These are phyloP conservation scores for Papilio polyxenes DNA, from an alignment of 1,140 invertebrate genomes.

Conservation along the genomic window DNA sequence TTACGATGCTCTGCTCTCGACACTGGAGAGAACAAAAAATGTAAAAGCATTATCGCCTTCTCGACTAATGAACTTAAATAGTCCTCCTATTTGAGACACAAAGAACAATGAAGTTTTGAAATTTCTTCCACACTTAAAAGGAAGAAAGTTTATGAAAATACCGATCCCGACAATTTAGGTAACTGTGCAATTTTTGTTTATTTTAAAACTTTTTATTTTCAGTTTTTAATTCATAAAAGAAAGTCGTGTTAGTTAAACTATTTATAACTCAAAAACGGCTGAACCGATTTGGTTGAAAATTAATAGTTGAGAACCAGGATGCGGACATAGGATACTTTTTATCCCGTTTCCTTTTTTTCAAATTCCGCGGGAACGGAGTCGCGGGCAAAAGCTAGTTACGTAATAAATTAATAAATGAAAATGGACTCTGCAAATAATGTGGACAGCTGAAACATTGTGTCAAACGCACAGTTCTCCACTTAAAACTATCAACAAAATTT, in stretches of 20 bases:
- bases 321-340: too few relatives aligned
- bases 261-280: too few relatives aligned
- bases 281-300: too few relatives aligned
- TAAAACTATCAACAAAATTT: neutral
- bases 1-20: constrained; percentile 31
- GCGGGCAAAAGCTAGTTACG: too few relatives aligned
- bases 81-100: constrained; percentile 1
- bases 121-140: neutral
- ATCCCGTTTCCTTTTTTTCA: too few relatives aligned
- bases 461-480: neutral
- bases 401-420: too few relatives aligned
- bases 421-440: too few relatives aligned
- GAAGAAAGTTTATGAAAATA: neutral
- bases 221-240: too few relatives aligned
- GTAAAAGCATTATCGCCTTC: constrained; percentile 15
- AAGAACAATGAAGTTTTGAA: neutral
- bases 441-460: neutral
- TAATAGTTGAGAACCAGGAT: too few relatives aligned
- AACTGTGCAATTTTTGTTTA: neutral
- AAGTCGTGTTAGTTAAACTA: too few relatives aligned
- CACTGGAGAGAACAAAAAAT: constrained; percentile 18
- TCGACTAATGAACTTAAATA: constrained; percentile 13
- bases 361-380: too few relatives aligned
- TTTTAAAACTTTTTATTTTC: neutral
- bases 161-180: neutral